These are phyloP conservation scores for Tricholauxania praeusta DNA, from an alignment of 2,888 invertebrate genomes.

Conservation along the genomic window DNA sequence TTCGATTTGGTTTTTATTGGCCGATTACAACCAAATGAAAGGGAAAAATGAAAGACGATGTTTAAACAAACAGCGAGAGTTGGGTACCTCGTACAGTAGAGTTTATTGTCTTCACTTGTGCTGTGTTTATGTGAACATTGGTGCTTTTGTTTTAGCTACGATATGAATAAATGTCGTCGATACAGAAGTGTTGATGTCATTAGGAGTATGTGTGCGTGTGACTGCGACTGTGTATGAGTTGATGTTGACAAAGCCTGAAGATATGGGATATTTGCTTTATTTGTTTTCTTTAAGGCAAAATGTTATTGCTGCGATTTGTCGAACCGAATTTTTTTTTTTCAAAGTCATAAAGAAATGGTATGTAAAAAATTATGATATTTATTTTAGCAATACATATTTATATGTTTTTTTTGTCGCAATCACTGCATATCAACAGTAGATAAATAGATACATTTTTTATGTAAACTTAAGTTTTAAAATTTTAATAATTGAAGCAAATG, in stretches of 20 bases:
- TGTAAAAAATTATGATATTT: no score
- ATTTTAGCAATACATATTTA: no score
- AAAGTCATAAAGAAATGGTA: slow-evolving; percentile 5
- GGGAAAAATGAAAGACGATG: slow-evolving; percentile 13
- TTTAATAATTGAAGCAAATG: no score
- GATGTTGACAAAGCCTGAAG: neutral
- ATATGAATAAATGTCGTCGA: neutral
- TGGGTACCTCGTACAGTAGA: neutral
- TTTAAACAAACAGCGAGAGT: neutral
- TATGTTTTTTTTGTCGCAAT: no score
- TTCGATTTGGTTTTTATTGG: slow-evolving; percentile 28
- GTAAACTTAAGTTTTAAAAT: no score
- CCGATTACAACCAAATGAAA: slow-evolving; percentile 29
- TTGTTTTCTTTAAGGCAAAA: slow-evolving; percentile 4
- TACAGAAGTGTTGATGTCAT: slow-evolving; percentile 21
- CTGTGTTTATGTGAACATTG: neutral
- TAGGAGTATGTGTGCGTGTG: neutral
- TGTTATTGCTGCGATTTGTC: neutral
- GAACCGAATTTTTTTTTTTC: neutral
- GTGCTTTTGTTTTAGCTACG: slow-evolving; percentile 6
- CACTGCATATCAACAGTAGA: no score
- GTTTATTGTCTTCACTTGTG: neutral
- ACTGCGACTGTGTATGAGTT: neutral
- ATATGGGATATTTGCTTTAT: slow-evolving; percentile 4
- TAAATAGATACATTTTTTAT: no score